A percentile compares a stretch with the other conserved stretches of the same genome.
These are phyloP conservation scores for Drosophila mojavensis DNA, from an alignment of 1,140 invertebrate genomes.

Conservation along the genomic window DNA sequence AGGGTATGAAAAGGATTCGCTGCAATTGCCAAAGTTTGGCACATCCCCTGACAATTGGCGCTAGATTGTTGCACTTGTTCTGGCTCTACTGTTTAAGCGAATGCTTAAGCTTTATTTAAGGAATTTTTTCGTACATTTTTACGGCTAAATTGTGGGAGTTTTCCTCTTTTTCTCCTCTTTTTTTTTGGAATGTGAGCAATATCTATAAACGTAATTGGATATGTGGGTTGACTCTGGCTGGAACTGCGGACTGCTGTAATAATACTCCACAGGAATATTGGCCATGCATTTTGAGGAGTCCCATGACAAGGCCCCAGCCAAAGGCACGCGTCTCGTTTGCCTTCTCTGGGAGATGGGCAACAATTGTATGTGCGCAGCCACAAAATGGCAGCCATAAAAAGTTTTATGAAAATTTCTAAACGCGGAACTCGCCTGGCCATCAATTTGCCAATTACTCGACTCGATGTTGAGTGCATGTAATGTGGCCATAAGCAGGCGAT, in stretches of 20 bases:
- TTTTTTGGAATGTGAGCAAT: slow-evolving; percentile 62
- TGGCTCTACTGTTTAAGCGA: neutral
- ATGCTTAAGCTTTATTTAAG: slow-evolving; percentile 60
- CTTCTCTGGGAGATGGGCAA: slow-evolving; percentile 62
- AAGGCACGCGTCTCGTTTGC: slow-evolving; percentile 40
- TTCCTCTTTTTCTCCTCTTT: no score
- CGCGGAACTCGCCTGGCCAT: slow-evolving; percentile 51
- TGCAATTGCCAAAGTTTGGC: slow-evolving; percentile 49
- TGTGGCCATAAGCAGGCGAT: slow-evolving; percentile 6
- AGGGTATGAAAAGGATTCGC: neutral
- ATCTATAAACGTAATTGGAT: slow-evolving; percentile 81
- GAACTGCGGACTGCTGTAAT: slow-evolving; percentile 41
- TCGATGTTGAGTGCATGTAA: slow-evolving; percentile 49
- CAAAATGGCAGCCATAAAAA: slow-evolving; percentile 76
- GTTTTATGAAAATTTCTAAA: slow-evolving; percentile 77
- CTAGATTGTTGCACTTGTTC: slow-evolving; percentile 57
- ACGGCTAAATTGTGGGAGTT: slow-evolving; percentile 65
- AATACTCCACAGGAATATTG: slow-evolving; percentile 19
- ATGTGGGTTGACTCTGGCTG: slow-evolving; percentile 60
- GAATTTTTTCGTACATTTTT: slow-evolving; percentile 50
- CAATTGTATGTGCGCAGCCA: slow-evolving; percentile 63
- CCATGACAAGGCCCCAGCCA: neutral
- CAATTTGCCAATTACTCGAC: slow-evolving; percentile 72
- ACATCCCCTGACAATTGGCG: slow-evolving; percentile 53
- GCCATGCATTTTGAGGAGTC: slow-evolving; percentile 29